Percentiles rank a stretch among this genome's conserved stretches.
These are phyloP conservation scores for Lepidocyrtoides sp. DNA, from an alignment of 2,888 invertebrate genomes.

Conservation along the genomic window DNA sequence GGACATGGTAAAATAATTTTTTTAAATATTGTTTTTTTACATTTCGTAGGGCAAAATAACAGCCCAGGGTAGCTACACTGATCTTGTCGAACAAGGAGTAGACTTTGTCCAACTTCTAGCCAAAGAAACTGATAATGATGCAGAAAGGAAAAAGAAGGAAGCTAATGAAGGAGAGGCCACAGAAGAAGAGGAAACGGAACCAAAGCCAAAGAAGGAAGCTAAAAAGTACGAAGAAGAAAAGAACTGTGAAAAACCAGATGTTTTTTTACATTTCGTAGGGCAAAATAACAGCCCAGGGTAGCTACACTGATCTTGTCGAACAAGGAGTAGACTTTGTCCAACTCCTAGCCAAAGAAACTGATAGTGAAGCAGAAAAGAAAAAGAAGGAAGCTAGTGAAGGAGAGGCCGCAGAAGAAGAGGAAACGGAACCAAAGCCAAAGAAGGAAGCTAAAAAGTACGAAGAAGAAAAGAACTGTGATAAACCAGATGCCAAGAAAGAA, in stretches of 20 bases:
- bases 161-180: conserved; percentile 84
- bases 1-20: no score
- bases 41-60: conserved; percentile 87
- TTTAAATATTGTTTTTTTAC: no score
- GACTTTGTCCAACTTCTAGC: conserved; percentile 86
- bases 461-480: conserved; percentile 44
- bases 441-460: conserved; percentile 59
- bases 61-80: conserved; percentile 89
- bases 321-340: conserved; percentile 86
- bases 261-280: conserved; percentile 86
- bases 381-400: conserved; percentile 85
- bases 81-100: conserved; percentile 87
- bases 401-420: conserved; percentile 60
- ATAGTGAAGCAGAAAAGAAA: conserved; percentile 48
- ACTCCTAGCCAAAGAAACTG: conserved; percentile 85
- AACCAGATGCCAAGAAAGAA: conserved; percentile 69
- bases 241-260: neutral
- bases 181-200: conserved; percentile 9
- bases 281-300: conserved; percentile 89
- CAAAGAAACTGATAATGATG: conserved; percentile 72
- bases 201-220: conserved; percentile 38
- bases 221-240: conserved; percentile 64
- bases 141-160: conserved; percentile 77
- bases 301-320: conserved; percentile 88
- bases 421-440: conserved; percentile 24